phyloP scores from a whole-genome alignment of 2,797 vertebrate species.

The Tenualosa ilisha region DNA sequence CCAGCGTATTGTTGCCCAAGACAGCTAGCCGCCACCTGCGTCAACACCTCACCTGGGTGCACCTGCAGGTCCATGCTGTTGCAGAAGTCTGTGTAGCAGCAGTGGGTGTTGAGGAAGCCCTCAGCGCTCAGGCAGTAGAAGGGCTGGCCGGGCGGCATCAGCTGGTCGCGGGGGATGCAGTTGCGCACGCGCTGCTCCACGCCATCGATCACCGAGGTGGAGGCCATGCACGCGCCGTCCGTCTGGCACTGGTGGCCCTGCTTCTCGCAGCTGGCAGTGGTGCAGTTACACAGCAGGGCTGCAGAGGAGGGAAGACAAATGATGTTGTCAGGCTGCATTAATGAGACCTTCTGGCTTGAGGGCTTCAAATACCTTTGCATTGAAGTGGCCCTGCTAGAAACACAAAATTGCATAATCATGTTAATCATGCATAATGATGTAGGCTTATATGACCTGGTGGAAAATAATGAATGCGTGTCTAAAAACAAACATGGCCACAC shows the following conservation, averaged over 20 bases:
- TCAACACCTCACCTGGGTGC: constrained; percentile 79
- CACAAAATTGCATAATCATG: neutral
- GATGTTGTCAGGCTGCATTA: neutral
- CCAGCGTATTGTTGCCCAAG: too few species aligned
- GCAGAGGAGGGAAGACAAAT: constrained; percentile 28
- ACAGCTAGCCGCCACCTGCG: too few species aligned
- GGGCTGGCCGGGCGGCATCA: constrained; percentile 87
- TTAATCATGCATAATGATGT: neutral
- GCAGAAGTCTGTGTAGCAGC: constrained; percentile 94
- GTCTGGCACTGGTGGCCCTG: constrained; percentile 88
- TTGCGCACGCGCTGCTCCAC: constrained; percentile 82
- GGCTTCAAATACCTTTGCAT: neutral
- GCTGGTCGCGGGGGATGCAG: constrained; percentile 83
- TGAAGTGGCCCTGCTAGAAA: neutral
- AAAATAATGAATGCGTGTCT: neutral
- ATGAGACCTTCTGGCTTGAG: neutral
- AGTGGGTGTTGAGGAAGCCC: constrained; percentile 88
- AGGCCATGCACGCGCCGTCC: constrained; percentile 89
- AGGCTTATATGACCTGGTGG: neutral
- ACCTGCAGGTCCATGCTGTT: constrained; percentile 89
- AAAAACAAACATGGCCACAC: neutral
- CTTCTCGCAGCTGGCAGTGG: constrained; percentile 79
- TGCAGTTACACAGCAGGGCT: constrained; percentile 90
- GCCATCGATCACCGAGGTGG: constrained; percentile 83
- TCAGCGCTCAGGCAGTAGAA: constrained; percentile 89